Conservation (phyloP, 1,140 invertebrate species). For the Hirudo medicinalis region DNA sequence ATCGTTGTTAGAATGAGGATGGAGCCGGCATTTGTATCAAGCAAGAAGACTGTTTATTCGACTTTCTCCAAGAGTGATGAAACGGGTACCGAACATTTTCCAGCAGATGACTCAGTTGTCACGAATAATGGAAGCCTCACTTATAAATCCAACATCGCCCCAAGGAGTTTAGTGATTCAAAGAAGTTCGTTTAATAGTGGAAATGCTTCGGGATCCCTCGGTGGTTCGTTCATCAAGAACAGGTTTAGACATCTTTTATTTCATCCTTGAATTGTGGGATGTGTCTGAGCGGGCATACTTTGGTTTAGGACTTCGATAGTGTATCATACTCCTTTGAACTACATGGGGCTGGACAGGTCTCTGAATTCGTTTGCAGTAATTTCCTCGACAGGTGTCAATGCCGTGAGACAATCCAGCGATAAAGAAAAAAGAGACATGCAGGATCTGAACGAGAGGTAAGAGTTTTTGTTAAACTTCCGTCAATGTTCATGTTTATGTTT, state of each 20-base stretch:
- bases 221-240: background rate
- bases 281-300: no score
- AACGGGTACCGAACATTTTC: background rate
- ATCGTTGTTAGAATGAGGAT: background rate
- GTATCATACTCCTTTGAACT: no score
- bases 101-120: background rate
- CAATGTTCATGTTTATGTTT: conserved; percentile 30
- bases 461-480: conserved; percentile 15
- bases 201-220: background rate
- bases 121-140: conserved; percentile 3
- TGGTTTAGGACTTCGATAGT: no score
- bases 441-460: conserved; percentile 24
- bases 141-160: conserved; percentile 36
- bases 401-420: conserved; percentile 39
- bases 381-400: conserved; percentile 36
- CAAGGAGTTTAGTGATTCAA: conserved; percentile 33
- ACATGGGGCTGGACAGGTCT: conserved; percentile 2
- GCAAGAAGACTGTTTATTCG: background rate
- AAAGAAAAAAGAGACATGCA: conserved; percentile 28
- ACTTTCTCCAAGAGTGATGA: background rate
- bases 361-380: conserved; percentile 25
- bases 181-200: conserved; percentile 23
- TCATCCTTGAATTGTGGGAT: background rate
- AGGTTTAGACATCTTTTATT: background rate
- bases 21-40: background rate